These are phyloP conservation scores for Bombus confusus DNA, from an alignment of 1,140 invertebrate species.

Conservation along the genomic window DNA sequence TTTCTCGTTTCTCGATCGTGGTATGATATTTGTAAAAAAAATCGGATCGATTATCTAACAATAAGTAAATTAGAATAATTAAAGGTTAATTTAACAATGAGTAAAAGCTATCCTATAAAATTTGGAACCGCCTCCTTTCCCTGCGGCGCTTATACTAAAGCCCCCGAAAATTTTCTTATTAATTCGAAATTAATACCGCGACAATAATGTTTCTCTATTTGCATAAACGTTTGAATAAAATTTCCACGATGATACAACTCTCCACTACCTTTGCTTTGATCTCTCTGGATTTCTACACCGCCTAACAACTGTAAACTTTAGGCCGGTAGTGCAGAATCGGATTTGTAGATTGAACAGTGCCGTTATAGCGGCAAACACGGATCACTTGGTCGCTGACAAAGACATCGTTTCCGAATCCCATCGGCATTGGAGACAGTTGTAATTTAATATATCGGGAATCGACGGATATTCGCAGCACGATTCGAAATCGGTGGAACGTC, in stretches of 20 bases:
- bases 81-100: too few species aligned
- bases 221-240: too few species aligned
- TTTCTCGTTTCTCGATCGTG: too few species aligned
- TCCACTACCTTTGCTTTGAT: not conserved
- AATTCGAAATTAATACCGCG: too few species aligned
- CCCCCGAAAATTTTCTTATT: too few species aligned
- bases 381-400: not conserved
- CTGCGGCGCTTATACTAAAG: too few species aligned
- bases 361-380: not conserved
- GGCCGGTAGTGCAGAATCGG: not conserved
- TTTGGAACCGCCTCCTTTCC: too few species aligned
- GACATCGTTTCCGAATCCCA: not conserved
- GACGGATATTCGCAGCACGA: constrained; percentile 57
- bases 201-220: too few species aligned
- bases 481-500: constrained; percentile 59
- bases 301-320: not conserved
- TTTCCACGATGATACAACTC: not conserved
- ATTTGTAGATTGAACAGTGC: not conserved
- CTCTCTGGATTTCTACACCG: not conserved
- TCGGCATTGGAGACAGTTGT: not conserved
- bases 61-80: too few species aligned
- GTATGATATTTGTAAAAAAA: too few species aligned
- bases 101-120: too few species aligned
- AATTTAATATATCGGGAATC: constrained; percentile 60
- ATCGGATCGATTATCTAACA: too few species aligned